Percentiles rank a stretch among this genome's conserved stretches.
Evolutionary conservation across 2,113 vertebrate species (phyloP).

Genomic region (Coregonus clupeaformis): DNA sequence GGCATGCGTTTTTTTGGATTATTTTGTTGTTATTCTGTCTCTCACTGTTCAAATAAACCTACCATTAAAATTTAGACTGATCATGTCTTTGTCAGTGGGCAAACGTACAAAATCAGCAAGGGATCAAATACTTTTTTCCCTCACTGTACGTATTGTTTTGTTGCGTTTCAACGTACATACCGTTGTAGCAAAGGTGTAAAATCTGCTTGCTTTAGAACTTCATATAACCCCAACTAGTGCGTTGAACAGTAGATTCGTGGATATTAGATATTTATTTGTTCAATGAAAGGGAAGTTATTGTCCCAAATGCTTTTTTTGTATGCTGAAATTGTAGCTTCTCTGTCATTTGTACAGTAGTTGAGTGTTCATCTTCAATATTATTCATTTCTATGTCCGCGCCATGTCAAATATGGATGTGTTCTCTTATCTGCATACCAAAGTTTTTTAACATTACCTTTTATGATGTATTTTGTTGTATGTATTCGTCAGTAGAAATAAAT

Average conservation of each 20-base stretch:
- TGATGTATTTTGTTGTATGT: slow-evolving; percentile 72
- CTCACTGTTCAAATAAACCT: too few relatives aligned
- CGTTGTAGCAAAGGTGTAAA: slow-evolving; percentile 20
- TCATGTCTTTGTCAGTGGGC: too few relatives aligned
- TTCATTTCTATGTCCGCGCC: slow-evolving; percentile 38
- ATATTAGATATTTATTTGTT: slow-evolving; percentile 66
- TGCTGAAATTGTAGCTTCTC: slow-evolving; percentile 22
- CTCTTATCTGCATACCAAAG: slow-evolving; percentile 82
- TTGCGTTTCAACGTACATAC: slow-evolving; percentile 12
- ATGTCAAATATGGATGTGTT: slow-evolving; percentile 59
- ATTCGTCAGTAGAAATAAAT: slow-evolving; percentile 60
- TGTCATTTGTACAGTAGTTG: slow-evolving; percentile 42
- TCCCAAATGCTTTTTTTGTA: slow-evolving; percentile 49
- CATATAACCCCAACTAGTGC: not conserved
- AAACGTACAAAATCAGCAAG: too few relatives aligned
- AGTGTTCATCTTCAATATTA: slow-evolving; percentile 28
- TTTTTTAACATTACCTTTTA: slow-evolving; percentile 79
- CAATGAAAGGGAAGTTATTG: slow-evolving; percentile 46
- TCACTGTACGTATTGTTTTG: too few relatives aligned
- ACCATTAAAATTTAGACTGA: too few relatives aligned
- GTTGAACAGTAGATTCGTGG: slow-evolving; percentile 32
- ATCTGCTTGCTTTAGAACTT: slow-evolving; percentile 22
- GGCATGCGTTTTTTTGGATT: too few relatives aligned
- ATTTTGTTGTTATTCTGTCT: too few relatives aligned
- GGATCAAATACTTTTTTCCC: too few relatives aligned